Base-by-base conservation (phyloP, 2,888 invertebrate species). In the Nomada goodeniana region DNA sequence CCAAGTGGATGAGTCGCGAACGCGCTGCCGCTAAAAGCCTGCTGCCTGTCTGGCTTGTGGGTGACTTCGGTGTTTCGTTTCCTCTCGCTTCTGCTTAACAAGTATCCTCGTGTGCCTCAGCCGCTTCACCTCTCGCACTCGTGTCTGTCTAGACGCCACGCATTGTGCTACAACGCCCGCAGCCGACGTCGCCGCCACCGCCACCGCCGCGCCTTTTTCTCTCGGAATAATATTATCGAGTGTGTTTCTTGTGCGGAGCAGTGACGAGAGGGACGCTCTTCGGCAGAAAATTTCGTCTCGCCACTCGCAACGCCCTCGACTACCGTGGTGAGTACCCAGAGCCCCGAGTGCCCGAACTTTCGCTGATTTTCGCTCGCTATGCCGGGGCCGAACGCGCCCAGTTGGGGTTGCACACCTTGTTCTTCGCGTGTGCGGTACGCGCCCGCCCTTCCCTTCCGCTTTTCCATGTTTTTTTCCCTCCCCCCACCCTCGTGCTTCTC, bases 1-100 rank as follows among this genome's bases (percentile, higher is more conserved):
- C 90, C 82, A 89, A 90, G 90, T 91, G 91, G 92, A 91, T 90
- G 91, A 90, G 89, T 89, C 87, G 91, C 87, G 90, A 90, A 86
- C 89, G 91, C 90, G 89, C 89, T 89, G 88, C 84, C 82, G 85
- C 86, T 87, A 73, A 83, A 82, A 81, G 69, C 74, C 57, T 55
- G 20, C 73, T 76, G 72, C 52, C 52, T 73, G 64, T 47, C 18
- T 47, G 53, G 50, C n/a, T 55, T 36, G 60, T 57, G 74, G 63
- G 68, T 73, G 52, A 72, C 57, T 81, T 76, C 59, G 64, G 73
- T 71, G 70, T 73, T 65, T 42, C 79, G 72, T 73, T 78, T 47
- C 55, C 42, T 44, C 63, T 75, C 53, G 64, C 69, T 26, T 73
- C 72, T 68, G n/a, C 47, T 52, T 59, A 52, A 61, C 53, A 29